These are phyloP conservation scores for Choristoneura rosaceana DNA, from an alignment of 2,888 invertebrate genomes.

Conservation along the genomic window DNA sequence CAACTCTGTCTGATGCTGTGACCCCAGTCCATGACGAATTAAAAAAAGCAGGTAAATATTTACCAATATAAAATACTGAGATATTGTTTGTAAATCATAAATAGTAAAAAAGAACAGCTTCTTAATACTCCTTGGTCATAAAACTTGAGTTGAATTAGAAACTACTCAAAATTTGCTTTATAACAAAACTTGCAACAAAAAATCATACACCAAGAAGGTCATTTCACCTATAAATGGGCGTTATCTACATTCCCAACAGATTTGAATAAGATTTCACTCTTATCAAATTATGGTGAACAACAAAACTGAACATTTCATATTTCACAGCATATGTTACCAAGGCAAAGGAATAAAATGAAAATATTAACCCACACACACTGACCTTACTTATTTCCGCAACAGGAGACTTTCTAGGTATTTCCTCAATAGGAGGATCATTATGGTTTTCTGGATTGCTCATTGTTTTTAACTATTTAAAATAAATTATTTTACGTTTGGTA, in stretches of 20 bases:
- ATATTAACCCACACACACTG: constrained; percentile 47
- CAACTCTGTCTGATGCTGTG: too few relatives aligned
- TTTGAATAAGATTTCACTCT: neutral
- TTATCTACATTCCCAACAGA: constrained; percentile 2
- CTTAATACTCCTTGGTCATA: too few relatives aligned
- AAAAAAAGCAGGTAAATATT: too few relatives aligned
- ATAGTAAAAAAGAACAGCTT: neutral
- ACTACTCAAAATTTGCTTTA: neutral
- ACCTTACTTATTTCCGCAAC: constrained; percentile 59
- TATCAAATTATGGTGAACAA: neutral
- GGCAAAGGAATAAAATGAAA: constrained; percentile 18
- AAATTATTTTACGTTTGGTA: constrained; percentile 35
- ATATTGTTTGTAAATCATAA: neutral
- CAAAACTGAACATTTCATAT: constrained; percentile 6
- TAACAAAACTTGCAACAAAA: constrained; percentile 13
- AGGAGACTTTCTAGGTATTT: constrained; percentile 42
- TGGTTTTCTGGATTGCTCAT: constrained; percentile 59
- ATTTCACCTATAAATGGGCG: constrained; percentile 4
- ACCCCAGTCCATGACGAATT: too few relatives aligned
- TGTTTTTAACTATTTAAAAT: constrained; percentile 46
- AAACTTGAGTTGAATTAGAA: neutral
- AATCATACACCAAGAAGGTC: neutral
- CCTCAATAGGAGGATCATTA: constrained; percentile 52
- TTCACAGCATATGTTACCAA: neutral
- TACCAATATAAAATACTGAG: too few relatives aligned